phyloP scores from a whole-genome alignment of 2,797 vertebrate genomes.

The Clarias laeviceps region DNA sequence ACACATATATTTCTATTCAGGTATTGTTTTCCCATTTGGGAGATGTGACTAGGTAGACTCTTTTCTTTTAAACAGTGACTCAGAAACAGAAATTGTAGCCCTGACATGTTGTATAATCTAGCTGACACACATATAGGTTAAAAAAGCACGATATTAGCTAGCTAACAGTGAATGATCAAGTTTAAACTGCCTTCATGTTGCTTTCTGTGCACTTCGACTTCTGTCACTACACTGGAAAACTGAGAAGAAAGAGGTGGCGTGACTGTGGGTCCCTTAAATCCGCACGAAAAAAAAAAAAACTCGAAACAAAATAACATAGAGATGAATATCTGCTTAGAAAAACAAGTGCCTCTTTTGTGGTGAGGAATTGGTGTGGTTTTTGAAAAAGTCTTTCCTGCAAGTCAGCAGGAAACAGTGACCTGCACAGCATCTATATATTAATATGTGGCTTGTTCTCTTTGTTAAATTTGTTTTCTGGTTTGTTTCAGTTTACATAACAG shows the following conservation, averaged over 20 bases:
- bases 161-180: not conserved
- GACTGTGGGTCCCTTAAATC: not conserved
- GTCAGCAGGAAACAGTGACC: slow-evolving; percentile 23
- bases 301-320: not conserved
- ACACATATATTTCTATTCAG: not conserved
- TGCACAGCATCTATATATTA: not conserved
- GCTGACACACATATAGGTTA: not conserved
- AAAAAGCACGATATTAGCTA: not conserved
- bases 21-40: not conserved
- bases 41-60: not conserved
- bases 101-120: not conserved
- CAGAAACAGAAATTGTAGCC: not conserved
- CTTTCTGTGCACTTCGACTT: not conserved
- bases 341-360: not conserved
- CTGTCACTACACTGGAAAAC: not conserved
- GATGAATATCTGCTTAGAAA: not conserved
- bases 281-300: not conserved
- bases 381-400: not conserved
- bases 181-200: too few species aligned
- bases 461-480: not conserved
- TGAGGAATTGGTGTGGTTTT: not conserved
- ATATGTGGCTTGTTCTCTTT: not conserved
- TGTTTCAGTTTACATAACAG: not conserved
- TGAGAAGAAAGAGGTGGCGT: not conserved
- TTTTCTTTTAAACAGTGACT: not conserved